phyloP scores from a whole-genome alignment of 2,888 invertebrate species.

The Parelbella ahira region DNA sequence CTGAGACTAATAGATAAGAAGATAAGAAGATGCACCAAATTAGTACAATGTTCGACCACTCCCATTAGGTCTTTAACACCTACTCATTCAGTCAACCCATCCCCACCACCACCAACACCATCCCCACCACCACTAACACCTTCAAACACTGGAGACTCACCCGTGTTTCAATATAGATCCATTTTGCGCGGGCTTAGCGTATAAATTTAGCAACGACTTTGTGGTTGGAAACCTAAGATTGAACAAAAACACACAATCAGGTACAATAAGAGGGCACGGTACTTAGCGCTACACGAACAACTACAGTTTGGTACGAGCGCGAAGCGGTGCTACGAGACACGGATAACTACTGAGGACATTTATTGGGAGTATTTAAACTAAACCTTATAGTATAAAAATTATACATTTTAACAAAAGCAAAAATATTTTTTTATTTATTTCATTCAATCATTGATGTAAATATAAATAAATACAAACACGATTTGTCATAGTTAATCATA shows the following conservation, averaged over 20 bases:
- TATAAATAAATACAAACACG: no score
- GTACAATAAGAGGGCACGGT: constrained; percentile 10
- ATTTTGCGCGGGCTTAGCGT: constrained; percentile 83
- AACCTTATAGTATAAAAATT: no score
- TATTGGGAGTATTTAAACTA: no score
- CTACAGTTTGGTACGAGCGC: not conserved
- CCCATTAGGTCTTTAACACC: no score
- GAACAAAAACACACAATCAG: constrained; percentile 45
- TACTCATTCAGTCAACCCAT: no score
- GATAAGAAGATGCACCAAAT: no score
- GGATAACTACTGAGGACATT: constrained; percentile 5
- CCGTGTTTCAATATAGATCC: constrained; percentile 84
- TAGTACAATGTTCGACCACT: no score
- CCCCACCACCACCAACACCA: not conserved
- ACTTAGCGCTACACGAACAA: constrained; percentile 5
- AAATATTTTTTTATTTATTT: no score
- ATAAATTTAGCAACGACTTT: constrained; percentile 86
- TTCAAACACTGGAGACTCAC: constrained; percentile 73
- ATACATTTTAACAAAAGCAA: no score
- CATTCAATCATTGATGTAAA: no score
- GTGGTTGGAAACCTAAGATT: constrained; percentile 84
- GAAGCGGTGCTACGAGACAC: constrained; percentile 12
- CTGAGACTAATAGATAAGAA: no score
- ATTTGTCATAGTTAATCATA: no score
- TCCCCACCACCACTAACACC: constrained; percentile 35